Base-by-base conservation (phyloP, 2,113 vertebrate species). In the Halcyon malimbica region DNA sequence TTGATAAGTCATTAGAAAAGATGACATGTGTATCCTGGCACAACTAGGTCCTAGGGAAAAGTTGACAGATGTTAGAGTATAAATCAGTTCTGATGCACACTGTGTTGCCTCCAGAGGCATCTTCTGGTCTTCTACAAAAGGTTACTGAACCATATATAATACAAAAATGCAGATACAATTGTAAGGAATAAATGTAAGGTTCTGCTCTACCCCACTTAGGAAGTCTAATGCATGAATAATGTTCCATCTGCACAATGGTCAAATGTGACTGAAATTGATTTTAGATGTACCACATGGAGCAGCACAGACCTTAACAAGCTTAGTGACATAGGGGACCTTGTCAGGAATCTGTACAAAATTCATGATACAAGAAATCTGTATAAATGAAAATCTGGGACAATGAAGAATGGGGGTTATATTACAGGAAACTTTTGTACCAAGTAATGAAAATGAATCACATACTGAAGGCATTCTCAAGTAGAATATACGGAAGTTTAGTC, bases 171-270 rank as follows among this genome's bases (percentile, higher is more conserved):
- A 96, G 80, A 96, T 89, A 93, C 91, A 96, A 94, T 93, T 96
- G 95, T 93, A 96, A 96, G 74, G 73, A 97, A 96, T 96, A 94
- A 96, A 96, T 95, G 83, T 80, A 96, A 97, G 53, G 28, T 62
- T 65, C 60, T 97, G 68, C 74, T 96, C 80, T 96, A 94, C 48
- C 77, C 94, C 90, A 95, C 92, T 95, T 92, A 95, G 85, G 76
- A 96, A 89, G 90, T 76, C 96, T 96, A 95, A 97, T 98, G 95
- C 93, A 97, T 97, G 94, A 97, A 94, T 98, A 93, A 96, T 97
- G 92, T 48, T 96, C 87, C 90, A 95, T 97, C 96, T 97, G 74
- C 71, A 74, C 71, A 69, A 71, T 89, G 87, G 92, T 97, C 91
- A 97, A 90, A 97, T 96, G 93, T 70, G 63, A 98, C 96, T 86